These are phyloP conservation scores for Empidonax traillii DNA, from an alignment of 2,113 vertebrate species.

Conservation along the genomic window DNA sequence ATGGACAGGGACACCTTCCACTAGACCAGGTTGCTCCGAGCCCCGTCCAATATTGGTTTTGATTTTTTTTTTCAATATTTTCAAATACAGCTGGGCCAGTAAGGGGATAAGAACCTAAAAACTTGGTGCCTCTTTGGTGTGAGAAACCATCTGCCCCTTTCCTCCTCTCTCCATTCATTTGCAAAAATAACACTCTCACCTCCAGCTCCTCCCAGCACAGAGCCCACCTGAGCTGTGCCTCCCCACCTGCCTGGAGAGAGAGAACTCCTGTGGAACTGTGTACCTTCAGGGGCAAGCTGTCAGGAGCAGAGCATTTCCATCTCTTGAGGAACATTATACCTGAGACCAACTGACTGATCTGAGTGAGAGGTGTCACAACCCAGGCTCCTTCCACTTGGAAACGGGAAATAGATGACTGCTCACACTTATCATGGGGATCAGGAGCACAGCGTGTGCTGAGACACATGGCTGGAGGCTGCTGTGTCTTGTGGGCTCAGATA, in stretches of 20 bases:
- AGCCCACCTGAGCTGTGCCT: neutral
- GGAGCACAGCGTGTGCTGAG: neutral
- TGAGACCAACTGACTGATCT: neutral
- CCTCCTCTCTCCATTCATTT: neutral
- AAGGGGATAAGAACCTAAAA: neutral
- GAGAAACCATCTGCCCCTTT: neutral
- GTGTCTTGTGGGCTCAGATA: neutral
- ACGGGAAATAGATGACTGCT: neutral
- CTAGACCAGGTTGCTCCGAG: neutral
- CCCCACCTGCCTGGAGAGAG: neutral
- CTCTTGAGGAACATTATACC: neutral
- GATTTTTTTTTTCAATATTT: no score
- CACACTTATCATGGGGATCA: fast-evolving
- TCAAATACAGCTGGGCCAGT: neutral
- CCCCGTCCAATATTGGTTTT: neutral
- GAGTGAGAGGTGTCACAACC: neutral
- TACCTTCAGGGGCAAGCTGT: neutral
- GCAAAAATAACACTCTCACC: neutral
- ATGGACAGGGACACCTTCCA: neutral
- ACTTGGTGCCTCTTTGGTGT: neutral
- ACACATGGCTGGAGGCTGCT: neutral
- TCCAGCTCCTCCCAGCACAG: neutral
- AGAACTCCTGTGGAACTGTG: neutral
- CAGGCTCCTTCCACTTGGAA: neutral
- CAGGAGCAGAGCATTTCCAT: neutral